A percentile compares a stretch with the other conserved stretches of the same genome.
phyloP scores from a whole-genome alignment of 2,888 invertebrate genomes.

The Conistra vaccinii region DNA sequence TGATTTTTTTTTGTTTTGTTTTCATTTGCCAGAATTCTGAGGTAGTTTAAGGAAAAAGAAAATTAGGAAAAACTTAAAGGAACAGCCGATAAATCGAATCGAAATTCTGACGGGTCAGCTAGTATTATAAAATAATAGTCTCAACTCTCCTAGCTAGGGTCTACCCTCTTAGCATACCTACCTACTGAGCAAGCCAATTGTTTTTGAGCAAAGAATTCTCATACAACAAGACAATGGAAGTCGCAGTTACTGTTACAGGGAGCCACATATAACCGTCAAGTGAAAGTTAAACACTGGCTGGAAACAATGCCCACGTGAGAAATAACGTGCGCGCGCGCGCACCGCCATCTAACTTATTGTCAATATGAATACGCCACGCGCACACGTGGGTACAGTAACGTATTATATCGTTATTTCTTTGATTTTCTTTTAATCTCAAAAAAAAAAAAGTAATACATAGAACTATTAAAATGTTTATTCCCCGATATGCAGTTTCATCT shows the following conservation, averaged over 20 bases:
- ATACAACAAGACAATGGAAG: conserved; percentile 25
- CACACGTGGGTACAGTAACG: conserved; percentile 9
- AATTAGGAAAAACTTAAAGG: too few relatives aligned
- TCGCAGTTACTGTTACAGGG: neutral
- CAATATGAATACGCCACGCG: conserved; percentile 35
- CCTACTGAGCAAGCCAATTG: conserved; percentile 1
- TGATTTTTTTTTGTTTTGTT: too few relatives aligned
- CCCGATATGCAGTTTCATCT: too few relatives aligned
- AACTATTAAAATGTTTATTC: too few relatives aligned
- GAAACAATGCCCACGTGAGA: conserved; percentile 58
- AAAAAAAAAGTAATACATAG: too few relatives aligned
- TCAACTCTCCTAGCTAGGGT: too few relatives aligned
- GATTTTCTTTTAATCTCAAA: neutral
- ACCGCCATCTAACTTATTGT: conserved; percentile 38
- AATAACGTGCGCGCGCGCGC: conserved; percentile 62
- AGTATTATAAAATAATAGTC: too few relatives aligned
- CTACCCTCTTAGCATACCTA: neutral
- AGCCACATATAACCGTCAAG: conserved; percentile 29
- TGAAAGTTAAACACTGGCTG: conserved; percentile 61
- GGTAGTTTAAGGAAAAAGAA: too few relatives aligned
- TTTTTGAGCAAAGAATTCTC: neutral
- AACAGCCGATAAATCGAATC: too few relatives aligned
- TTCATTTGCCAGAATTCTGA: too few relatives aligned
- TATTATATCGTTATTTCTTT: conserved; percentile 2
- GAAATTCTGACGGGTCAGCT: too few relatives aligned